Percentiles rank a stretch among this genome's conserved stretches.
Conservation (phyloP, 2,888 invertebrate species). For the Aspidiotus destructor region DNA sequence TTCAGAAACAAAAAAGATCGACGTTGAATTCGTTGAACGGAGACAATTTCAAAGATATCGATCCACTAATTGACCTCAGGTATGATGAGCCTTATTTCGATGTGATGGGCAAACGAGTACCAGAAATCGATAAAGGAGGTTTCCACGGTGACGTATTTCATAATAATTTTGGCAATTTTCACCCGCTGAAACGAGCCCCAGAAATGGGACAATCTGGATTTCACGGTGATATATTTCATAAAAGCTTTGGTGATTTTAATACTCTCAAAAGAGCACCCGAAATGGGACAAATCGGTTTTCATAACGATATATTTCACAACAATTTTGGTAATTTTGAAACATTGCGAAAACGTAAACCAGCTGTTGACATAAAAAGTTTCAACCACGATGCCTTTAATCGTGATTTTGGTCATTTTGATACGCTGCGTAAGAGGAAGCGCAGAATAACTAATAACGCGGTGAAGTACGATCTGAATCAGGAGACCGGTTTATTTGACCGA, state of each 20-base stretch:
- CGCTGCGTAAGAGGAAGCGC: slow-evolving; percentile 33
- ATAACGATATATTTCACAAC: slow-evolving; percentile 41
- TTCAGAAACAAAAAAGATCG: too few species aligned
- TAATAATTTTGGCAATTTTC: slow-evolving; percentile 40
- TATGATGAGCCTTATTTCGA: not conserved
- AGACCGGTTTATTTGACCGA: slow-evolving; percentile 40
- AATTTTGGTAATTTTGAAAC: slow-evolving; percentile 41
- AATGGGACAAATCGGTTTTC: slow-evolving; percentile 37
- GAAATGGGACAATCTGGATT: slow-evolving; percentile 31
- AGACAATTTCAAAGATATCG: too few species aligned
- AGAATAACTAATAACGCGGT: not conserved
- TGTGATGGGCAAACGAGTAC: slow-evolving; percentile 37
- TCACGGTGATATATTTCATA: slow-evolving; percentile 23
- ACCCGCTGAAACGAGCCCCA: slow-evolving; percentile 38
- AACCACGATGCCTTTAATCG: slow-evolving; percentile 39
- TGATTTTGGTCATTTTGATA: slow-evolving; percentile 38
- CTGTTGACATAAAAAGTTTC: slow-evolving; percentile 34
- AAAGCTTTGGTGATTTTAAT: slow-evolving; percentile 40
- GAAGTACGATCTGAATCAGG: not conserved
- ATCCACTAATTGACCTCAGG: too few species aligned
- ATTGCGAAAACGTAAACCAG: slow-evolving; percentile 39
- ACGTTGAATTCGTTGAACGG: too few species aligned
- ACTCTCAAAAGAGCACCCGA: slow-evolving; percentile 40
- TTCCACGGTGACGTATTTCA: slow-evolving; percentile 41
- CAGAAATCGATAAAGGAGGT: slow-evolving; percentile 39